phyloP scores from a whole-genome alignment of 2,797 vertebrate species.

The Malurus splendens region DNA sequence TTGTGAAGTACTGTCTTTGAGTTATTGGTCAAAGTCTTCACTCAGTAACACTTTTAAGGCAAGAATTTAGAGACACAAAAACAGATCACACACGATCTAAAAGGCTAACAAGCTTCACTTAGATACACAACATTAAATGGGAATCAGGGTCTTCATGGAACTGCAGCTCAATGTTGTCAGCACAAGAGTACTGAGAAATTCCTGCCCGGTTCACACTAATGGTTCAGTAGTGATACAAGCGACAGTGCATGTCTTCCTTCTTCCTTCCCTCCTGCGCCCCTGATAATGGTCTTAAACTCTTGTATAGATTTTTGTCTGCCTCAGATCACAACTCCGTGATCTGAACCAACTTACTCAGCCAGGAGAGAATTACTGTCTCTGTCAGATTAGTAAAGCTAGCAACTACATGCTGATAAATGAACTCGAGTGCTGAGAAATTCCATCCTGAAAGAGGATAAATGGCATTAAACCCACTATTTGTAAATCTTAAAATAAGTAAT shows the following conservation, averaged over 20 bases:
- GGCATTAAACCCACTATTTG: background rate
- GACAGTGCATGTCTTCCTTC: background rate
- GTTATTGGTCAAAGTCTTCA: background rate
- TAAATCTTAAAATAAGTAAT: background rate
- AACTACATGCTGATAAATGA: background rate
- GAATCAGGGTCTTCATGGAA: background rate
- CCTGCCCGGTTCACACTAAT: background rate
- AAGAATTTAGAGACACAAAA: background rate
- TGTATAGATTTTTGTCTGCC: background rate
- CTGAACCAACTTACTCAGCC: background rate
- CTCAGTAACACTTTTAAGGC: background rate
- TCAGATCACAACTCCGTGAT: background rate
- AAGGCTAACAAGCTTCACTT: background rate
- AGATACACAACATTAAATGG: background rate
- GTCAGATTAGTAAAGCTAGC: background rate
- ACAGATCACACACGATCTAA: background rate
- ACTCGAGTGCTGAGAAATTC: background rate
- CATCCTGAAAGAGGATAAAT: background rate
- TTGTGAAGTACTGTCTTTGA: background rate
- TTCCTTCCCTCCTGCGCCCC: background rate
- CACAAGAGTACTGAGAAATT: background rate
- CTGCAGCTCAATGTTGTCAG: background rate
- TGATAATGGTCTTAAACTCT: background rate
- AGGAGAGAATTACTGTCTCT: background rate
- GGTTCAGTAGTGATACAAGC: background rate